Base-by-base conservation (phyloP, 2,113 vertebrate genomes). In the Eptesicus fuscus region DNA sequence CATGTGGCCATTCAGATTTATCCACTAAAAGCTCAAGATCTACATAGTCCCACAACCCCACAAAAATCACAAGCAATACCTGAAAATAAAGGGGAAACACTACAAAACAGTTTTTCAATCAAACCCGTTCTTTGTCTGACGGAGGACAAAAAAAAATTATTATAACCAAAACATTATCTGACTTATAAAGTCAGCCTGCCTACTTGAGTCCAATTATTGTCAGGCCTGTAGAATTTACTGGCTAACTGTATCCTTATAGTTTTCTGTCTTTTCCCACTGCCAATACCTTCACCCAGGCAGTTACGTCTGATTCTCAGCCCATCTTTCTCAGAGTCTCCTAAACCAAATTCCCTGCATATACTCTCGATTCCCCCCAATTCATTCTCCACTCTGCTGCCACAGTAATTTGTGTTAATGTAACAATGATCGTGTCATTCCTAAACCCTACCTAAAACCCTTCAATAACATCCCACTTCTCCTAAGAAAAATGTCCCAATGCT, bases 1-100 rank as follows among this genome's bases (percentile, higher is more conserved):
- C 97, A 0, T 96, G 97, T 97, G 97, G 97, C 84, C 96, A 7
- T 88, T 94, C 73, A 40, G 32, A 63, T 82, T 94, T 87, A 84
- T 65, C 70, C 56, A 37, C 42, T 63, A 80, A 67, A 83, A 88
- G 25, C 10, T 16, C 28, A 74, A 77, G 16, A 22, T 22, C 42
- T 49, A 35, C 32, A 1, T 23, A 47, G 7, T 42, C 10, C 44
- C 32, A 4, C 7, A 49, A 32, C 9, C 59, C 71, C 12, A 22
- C 14, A n/a, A 1, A 71, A 63, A 35, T 42, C 79, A 44, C n/a
- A 67, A 32, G 32, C 0, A 0, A 20, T 47, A 61, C 37, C n/a
- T 79, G 67, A 42, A 82, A 44, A 74, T 44, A 67, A 67, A 95
- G 23, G 23, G 40, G 23, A 82, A 85, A 51, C 11, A 35, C 73